These are phyloP conservation scores for Doryteuthis pealeii DNA, from an alignment of 1,140 invertebrate species.

Conservation along the genomic window DNA sequence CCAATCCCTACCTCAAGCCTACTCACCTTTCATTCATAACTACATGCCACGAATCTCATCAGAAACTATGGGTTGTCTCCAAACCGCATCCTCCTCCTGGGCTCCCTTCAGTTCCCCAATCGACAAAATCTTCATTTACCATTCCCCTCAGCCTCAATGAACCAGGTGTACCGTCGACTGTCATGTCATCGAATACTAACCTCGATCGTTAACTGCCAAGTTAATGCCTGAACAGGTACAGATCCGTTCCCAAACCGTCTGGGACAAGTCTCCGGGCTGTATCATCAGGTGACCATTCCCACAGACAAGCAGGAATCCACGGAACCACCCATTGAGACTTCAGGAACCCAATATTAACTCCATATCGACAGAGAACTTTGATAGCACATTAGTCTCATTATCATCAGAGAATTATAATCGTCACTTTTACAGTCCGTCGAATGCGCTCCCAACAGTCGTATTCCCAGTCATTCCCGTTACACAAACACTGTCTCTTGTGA, in stretches of 20 bases:
- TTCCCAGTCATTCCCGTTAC: constrained; percentile 57
- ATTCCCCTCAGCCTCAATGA: not conserved
- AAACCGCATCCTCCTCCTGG: constrained; percentile 22
- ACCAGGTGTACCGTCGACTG: not conserved
- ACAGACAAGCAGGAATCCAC: constrained; percentile 54
- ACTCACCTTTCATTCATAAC: constrained; percentile 17
- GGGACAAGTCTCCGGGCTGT: constrained; percentile 59
- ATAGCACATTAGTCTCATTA: constrained; percentile 53
- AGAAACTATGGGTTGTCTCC: constrained; percentile 12
- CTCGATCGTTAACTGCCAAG: constrained; percentile 14
- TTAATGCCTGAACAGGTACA: not conserved
- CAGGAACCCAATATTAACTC: constrained; percentile 54
- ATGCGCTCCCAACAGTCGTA: constrained; percentile 32
- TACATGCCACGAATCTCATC: constrained; percentile 6
- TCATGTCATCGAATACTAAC: not conserved
- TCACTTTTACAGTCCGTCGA: constrained; percentile 33
- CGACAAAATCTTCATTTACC: constrained; percentile 14
- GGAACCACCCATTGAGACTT: constrained; percentile 49
- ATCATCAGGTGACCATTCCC: constrained; percentile 60
- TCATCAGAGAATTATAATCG: constrained; percentile 45
- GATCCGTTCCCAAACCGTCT: constrained; percentile 28
- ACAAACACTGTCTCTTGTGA: constrained; percentile 54
- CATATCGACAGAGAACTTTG: constrained; percentile 51
- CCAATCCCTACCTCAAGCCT: constrained; percentile 23
- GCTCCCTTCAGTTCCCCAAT: not conserved